These are phyloP conservation scores for Nycticorax nycticorax DNA, from an alignment of 2,113 vertebrate species.

Conservation along the genomic window DNA sequence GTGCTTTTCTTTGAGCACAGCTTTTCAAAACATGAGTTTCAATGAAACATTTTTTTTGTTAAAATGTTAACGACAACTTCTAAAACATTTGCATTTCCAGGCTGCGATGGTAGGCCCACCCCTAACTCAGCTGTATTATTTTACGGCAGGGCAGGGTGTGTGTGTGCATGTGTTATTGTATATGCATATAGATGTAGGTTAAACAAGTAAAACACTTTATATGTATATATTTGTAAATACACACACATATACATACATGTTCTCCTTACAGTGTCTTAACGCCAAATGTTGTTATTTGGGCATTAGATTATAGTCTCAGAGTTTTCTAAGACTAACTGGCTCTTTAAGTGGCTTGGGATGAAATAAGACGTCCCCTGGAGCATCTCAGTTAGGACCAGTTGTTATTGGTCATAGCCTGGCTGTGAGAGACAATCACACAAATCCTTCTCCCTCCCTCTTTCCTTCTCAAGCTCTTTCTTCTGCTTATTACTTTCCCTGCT, in stretches of 20 bases:
- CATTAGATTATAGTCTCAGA: conserved; percentile 50
- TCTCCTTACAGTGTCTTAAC: conserved; percentile 25
- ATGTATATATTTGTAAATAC: conserved; percentile 46
- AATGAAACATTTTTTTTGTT: background rate
- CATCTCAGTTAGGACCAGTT: background rate
- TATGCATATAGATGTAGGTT: conserved; percentile 53
- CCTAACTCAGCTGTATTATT: background rate
- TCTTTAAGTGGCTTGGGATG: conserved; percentile 50
- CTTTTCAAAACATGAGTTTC: background rate
- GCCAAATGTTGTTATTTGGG: conserved; percentile 24
- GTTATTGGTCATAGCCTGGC: background rate
- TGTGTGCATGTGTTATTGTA: conserved; percentile 20
- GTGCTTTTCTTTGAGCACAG: background rate
- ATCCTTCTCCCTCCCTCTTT: background rate
- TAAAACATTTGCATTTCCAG: background rate
- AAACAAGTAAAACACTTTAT: conserved; percentile 40
- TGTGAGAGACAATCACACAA: background rate
- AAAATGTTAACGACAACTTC: background rate
- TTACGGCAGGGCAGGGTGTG: conserved; percentile 9
- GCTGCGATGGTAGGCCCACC: background rate
- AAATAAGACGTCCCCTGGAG: conserved; percentile 25
- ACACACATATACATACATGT: background rate
- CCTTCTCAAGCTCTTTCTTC: conserved; percentile 34
- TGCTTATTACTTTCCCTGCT: conserved; percentile 31
- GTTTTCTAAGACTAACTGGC: conserved; percentile 40